Evolutionary conservation across 2,888 invertebrate genomes (phyloP).

Genomic region (Hemistola chrysoprasaria): DNA sequence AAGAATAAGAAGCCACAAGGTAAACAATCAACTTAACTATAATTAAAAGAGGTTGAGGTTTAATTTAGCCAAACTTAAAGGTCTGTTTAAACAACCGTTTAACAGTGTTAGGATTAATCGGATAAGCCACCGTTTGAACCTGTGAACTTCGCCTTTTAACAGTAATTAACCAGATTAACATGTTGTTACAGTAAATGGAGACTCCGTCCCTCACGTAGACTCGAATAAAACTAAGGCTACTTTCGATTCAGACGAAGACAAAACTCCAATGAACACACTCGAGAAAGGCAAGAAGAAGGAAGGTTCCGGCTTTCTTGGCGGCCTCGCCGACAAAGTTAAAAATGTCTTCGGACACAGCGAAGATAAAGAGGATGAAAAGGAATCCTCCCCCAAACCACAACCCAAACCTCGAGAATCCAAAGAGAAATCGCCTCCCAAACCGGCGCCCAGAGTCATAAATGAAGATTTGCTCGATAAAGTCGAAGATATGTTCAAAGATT

Average conservation of each 20-base stretch:
- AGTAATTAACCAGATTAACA: constrained; percentile 3
- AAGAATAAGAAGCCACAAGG: constrained; percentile 61
- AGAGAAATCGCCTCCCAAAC: constrained; percentile 64
- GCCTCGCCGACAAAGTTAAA: constrained; percentile 67
- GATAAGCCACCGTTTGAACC: too few relatives aligned
- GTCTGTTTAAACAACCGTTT: too few relatives aligned
- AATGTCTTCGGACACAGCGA: constrained; percentile 70
- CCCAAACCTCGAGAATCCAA: constrained; percentile 53
- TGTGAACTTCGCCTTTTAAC: background rate
- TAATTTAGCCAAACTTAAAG: too few relatives aligned
- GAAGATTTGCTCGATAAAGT: constrained; percentile 75
- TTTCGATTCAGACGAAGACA: constrained; percentile 80
- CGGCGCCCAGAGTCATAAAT: constrained; percentile 68
- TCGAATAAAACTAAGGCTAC: constrained; percentile 80
- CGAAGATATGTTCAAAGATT: constrained; percentile 77
- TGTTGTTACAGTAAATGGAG: constrained; percentile 66
- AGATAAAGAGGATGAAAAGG: constrained; percentile 58
- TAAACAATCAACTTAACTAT: constrained; percentile 31
- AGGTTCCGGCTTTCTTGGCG: constrained; percentile 62
- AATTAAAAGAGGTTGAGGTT: too few relatives aligned
- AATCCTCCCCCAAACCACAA: constrained; percentile 51
- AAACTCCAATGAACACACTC: constrained; percentile 79
- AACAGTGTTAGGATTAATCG: too few relatives aligned
- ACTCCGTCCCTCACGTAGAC: constrained; percentile 62
- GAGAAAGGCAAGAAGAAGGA: constrained; percentile 75